phyloP scores from a whole-genome alignment of 92 coral and sea anemone genomes.

The Metridium senile region DNA sequence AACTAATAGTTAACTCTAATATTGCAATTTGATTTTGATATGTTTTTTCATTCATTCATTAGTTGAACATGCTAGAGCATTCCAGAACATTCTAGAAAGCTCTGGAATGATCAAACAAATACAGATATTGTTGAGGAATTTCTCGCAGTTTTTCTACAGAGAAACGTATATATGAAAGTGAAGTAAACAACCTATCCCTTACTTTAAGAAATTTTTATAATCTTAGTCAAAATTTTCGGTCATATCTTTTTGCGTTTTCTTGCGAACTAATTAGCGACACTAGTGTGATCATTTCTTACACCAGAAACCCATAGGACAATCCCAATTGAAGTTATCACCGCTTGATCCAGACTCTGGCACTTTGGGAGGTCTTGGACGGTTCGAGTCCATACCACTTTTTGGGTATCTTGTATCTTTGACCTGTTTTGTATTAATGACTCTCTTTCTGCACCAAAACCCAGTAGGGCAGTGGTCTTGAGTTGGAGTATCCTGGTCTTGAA shows the following conservation, averaged over 20 bases:
- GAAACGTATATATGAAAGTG: no score
- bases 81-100: no score
- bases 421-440: conserved; percentile 20
- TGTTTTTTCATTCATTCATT: no score
- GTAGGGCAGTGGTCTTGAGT: conserved; percentile 40
- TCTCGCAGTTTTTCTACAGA: no score
- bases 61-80: no score
- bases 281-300: conserved; percentile 2
- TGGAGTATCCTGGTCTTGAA: conserved; percentile 58
- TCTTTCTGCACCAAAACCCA: conserved; percentile 42
- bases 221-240: background rate
- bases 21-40: no score
- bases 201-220: background rate
- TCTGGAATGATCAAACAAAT: no score
- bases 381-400: background rate
- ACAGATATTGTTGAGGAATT: no score
- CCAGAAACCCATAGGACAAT: conserved; percentile 89
- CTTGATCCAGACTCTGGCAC: conserved; percentile 5
- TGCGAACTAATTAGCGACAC: no score
- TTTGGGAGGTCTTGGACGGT: conserved; percentile 26
- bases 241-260: background rate
- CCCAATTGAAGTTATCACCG: conserved; percentile 16
- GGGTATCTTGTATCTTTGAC: conserved; percentile 22
- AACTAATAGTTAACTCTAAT: no score
- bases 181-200: background rate